Evolutionary conservation across 2,113 vertebrate genomes (phyloP).

Genomic region (Naja naja): DNA sequence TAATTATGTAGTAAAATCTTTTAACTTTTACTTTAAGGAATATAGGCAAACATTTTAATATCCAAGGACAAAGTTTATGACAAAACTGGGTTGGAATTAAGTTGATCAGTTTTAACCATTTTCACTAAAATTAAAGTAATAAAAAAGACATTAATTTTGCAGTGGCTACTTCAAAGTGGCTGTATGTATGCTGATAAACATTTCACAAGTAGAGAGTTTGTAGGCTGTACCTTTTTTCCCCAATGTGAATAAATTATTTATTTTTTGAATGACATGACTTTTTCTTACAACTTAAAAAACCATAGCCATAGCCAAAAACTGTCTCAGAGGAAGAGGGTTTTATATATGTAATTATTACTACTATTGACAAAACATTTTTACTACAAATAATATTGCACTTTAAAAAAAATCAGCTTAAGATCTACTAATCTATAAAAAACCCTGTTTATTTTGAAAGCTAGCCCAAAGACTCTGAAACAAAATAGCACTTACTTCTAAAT

Average conservation of each 20-base stretch:
- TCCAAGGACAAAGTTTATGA: neutral
- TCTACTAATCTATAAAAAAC: neutral
- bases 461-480: neutral
- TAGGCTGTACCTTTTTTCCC: neutral
- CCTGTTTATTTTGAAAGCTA: neutral
- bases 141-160: neutral
- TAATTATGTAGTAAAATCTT: neutral
- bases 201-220: neutral
- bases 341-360: neutral
- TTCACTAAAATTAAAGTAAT: neutral
- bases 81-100: neutral
- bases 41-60: neutral
- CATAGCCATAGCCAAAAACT: neutral
- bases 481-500: neutral
- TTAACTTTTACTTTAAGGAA: neutral
- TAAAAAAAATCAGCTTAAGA: neutral
- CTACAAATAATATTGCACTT: accelerated
- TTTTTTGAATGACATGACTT: neutral
- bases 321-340: neutral
- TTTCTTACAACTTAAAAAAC: neutral
- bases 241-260: neutral
- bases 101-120: neutral
- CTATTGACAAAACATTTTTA: neutral
- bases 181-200: neutral
- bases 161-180: neutral